These are phyloP conservation scores for Criorhina ranunculi DNA, from an alignment of 2,888 invertebrate genomes.

Conservation along the genomic window DNA sequence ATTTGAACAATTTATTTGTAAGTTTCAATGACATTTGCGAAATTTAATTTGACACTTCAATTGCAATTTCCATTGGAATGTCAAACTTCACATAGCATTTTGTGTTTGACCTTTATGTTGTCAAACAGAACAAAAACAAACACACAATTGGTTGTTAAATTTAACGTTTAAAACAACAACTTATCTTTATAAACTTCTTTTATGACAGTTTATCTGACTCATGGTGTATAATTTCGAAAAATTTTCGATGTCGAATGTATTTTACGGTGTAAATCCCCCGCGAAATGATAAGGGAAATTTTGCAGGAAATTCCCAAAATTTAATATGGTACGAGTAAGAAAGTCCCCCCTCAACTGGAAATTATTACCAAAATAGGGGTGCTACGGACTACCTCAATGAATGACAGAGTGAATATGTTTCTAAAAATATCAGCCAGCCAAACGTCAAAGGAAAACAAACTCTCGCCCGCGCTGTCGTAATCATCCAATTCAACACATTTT, in stretches of 20 bases:
- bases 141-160: slow-evolving; percentile 34
- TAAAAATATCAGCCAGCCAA: slow-evolving; percentile 59
- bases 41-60: not conserved
- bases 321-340: not conserved
- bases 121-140: not conserved
- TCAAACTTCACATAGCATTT: not conserved
- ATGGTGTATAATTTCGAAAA: slow-evolving; percentile 20
- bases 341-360: not conserved
- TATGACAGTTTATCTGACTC: slow-evolving; percentile 22
- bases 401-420: slow-evolving; percentile 31
- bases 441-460: slow-evolving; percentile 14
- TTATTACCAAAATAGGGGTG: slow-evolving; percentile 35
- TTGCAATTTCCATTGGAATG: not conserved
- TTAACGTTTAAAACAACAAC: slow-evolving; percentile 12
- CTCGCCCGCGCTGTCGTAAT: slow-evolving; percentile 41
- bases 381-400: slow-evolving; percentile 67
- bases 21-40: not conserved
- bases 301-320: not conserved
- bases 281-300: not conserved
- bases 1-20: not conserved
- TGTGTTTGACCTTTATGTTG: not conserved
- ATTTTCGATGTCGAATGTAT: not conserved
- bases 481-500: not conserved
- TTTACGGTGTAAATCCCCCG: not conserved
- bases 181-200: not conserved